Conservation (phyloP, 2,797 vertebrate genomes). For the Lerista edwardsae region DNA sequence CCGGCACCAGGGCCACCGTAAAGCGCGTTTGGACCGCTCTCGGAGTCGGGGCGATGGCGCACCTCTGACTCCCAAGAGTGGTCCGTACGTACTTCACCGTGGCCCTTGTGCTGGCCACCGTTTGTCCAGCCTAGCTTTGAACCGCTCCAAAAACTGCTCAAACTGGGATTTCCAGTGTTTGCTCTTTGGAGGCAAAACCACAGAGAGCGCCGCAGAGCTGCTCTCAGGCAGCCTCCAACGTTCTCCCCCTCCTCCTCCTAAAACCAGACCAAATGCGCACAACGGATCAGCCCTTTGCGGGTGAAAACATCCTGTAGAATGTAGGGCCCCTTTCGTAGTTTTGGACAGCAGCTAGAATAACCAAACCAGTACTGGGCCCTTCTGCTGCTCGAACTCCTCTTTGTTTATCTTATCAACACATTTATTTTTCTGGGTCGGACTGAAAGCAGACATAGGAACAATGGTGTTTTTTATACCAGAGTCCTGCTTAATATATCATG, state of each 20-base stretch:
- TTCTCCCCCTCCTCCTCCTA: rapidly evolving
- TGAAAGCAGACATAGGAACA: conserved; percentile 29
- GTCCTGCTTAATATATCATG: conserved; percentile 29
- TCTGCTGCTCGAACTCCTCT: background rate
- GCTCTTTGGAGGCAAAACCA: background rate
- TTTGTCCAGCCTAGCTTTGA: background rate
- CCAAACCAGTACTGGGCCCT: too few species aligned
- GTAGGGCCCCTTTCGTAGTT: background rate
- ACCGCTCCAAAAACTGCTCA: background rate
- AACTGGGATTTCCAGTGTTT: background rate
- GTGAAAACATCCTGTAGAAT: conserved; percentile 5
- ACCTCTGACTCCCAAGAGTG: too few species aligned
- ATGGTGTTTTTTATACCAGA: conserved; percentile 4
- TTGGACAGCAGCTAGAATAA: background rate
- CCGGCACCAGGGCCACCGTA: too few species aligned
- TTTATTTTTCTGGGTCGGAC: conserved; percentile 28
- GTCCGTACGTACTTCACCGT: too few species aligned
- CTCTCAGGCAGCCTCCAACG: background rate
- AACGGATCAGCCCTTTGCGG: background rate
- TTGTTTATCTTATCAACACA: background rate
- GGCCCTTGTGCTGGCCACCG: too few species aligned
- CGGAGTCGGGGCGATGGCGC: too few species aligned
- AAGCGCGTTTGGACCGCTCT: too few species aligned
- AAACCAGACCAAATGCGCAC: background rate
- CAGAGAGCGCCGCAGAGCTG: background rate